Evolutionary conservation across 2,797 vertebrate genomes (phyloP), one percentile per base, ranked within the genome.

Genomic region (Mus minutoides): DNA sequence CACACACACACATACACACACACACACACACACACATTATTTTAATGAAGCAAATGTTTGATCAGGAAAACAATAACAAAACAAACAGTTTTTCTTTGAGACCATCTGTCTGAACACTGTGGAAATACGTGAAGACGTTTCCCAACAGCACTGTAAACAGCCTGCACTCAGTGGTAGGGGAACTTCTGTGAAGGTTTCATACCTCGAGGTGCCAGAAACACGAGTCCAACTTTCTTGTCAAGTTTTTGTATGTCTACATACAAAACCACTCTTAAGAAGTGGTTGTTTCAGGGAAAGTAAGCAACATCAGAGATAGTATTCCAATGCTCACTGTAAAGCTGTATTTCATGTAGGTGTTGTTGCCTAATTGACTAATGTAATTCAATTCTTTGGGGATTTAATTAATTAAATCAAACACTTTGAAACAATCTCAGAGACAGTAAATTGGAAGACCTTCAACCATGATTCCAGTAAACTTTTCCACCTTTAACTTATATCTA

Each of bases 31-130:
- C 87, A 96, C 90, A 90, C 92, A 95, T 95, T 93, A 90, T 89
- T 96, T 93, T 88, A n/a, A 31, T 84, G 85, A 96, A 96, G 78
- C 85, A 96, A 97, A 94, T 90, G 95, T 95, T 97, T 96, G 94
- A 96, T 96, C 84, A 92, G 86, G 54, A 94, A 96, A 95, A 96
- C 75, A 97, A 87, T 69, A 93, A 88, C 85, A 97, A 90, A 46
- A 89, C 79, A 92, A 94, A 97, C 71, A 97, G 83, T 96, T 96
- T 97, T 76, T 94, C 31, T 94, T 94, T 90, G 93, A 92, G 88
- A 92, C 92, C 93, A 97, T 97, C 96, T 97, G 94, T 95, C 90
- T 94, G 86, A 95, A 92, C 21, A 43, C 76, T 92, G 88, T 19
- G 76, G 71, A 97, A 97, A 92, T 96, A 89, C 85, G 92, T 91